A percentile compares a stretch with the other conserved stretches of the same genome.
phyloP scores from a whole-genome alignment of 2,797 vertebrate genomes.

The Acanthiza pusilla region DNA sequence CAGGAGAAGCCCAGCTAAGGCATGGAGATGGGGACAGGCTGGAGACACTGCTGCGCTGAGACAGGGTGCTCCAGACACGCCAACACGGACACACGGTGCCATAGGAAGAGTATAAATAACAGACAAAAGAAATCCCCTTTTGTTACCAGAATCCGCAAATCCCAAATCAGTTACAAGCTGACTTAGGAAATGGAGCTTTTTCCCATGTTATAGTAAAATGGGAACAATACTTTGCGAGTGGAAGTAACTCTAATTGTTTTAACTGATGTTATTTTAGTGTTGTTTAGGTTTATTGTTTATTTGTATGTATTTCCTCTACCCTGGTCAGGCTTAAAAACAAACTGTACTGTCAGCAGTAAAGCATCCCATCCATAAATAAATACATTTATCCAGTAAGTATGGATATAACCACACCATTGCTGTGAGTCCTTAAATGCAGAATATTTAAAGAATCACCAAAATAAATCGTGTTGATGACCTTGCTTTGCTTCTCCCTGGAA shows the following conservation, averaged over 20 bases:
- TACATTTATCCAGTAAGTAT: background rate
- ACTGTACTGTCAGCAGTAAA: slow-evolving; percentile 3
- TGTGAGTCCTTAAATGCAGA: background rate
- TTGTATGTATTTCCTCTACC: slow-evolving; percentile 75
- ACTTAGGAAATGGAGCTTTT: slow-evolving; percentile 70
- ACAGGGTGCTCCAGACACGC: background rate
- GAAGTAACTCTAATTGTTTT: slow-evolving; percentile 75
- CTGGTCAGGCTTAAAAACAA: slow-evolving; percentile 55
- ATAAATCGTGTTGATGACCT: background rate
- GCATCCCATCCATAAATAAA: slow-evolving; percentile 43
- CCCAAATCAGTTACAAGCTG: slow-evolving; percentile 54
- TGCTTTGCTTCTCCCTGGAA: background rate
- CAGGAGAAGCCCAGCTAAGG: background rate
- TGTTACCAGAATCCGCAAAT: slow-evolving; percentile 69
- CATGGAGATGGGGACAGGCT: background rate
- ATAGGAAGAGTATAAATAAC: slow-evolving; percentile 67
- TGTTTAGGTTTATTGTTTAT: slow-evolving; percentile 77
- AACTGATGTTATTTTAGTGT: slow-evolving; percentile 76
- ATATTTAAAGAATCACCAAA: background rate
- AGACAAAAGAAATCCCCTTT: slow-evolving; percentile 63
- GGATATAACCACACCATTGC: background rate
- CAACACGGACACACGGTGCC: background rate
- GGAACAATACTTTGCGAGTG: slow-evolving; percentile 72
- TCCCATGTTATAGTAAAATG: slow-evolving; percentile 66
- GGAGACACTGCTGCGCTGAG: background rate